These are phyloP conservation scores for Bos taurus DNA, from an alignment of 2,113 vertebrate species.

Conservation along the genomic window ARS-UCD2.0 NC_037341.1:54572501-54573000, in stretches of 20 bases:
- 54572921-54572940: not conserved
- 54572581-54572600: not conserved
- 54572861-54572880: not conserved
- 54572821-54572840: not conserved
- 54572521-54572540: not conserved
- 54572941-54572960: not conserved
- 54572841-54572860: not conserved
- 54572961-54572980: not conserved
- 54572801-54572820: not conserved
- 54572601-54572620: not conserved
- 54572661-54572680: not conserved
- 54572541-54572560: not conserved
- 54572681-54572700: not conserved
- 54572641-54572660: not conserved
- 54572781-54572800: not conserved
- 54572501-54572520: not conserved
- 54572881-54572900: not conserved
- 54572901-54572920: not conserved
- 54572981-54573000: not conserved
- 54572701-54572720: not conserved
- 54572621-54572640: not conserved
- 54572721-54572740: not conserved
- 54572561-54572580: not conserved
- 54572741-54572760: not conserved
- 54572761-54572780: not conserved